Conservation (phyloP, 2,797 vertebrate species). For the Ibycter americanus region DNA sequence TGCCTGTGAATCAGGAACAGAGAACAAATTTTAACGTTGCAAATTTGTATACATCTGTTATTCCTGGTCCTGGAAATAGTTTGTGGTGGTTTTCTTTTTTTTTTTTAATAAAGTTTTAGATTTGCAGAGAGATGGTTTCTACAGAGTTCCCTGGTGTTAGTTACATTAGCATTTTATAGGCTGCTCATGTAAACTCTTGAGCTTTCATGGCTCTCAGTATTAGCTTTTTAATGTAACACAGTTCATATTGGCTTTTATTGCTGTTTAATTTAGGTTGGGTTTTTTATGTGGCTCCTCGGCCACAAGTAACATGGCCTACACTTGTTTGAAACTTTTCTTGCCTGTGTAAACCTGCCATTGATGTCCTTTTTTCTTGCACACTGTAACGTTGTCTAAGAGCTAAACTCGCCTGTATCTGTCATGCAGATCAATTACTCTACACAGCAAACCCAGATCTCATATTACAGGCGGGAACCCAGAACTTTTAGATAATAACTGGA, state of each 20-base stretch:
- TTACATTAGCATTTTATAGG: not conserved
- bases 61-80: not conserved
- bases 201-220: not conserved
- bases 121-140: not conserved
- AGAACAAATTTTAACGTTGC: not conserved
- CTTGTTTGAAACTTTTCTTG: not conserved
- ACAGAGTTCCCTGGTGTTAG: not conserved
- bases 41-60: not conserved
- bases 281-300: not conserved
- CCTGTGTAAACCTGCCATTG: not conserved
- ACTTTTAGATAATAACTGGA: not conserved
- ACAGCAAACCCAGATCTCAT: not conserved
- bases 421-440: not conserved
- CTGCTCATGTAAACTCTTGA: not conserved
- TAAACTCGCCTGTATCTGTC: not conserved
- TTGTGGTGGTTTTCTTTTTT: not conserved
- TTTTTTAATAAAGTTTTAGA: not conserved
- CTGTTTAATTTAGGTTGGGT: not conserved
- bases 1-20: not conserved
- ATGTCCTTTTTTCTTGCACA: not conserved
- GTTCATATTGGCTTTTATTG: not conserved
- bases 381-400: not conserved
- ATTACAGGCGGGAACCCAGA: not conserved
- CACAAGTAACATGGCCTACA: not conserved
- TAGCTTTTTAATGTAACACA: conserved; percentile 8